phyloP scores from a whole-genome alignment of 2,113 vertebrate genomes.

The Mesitornis unicolor region DNA sequence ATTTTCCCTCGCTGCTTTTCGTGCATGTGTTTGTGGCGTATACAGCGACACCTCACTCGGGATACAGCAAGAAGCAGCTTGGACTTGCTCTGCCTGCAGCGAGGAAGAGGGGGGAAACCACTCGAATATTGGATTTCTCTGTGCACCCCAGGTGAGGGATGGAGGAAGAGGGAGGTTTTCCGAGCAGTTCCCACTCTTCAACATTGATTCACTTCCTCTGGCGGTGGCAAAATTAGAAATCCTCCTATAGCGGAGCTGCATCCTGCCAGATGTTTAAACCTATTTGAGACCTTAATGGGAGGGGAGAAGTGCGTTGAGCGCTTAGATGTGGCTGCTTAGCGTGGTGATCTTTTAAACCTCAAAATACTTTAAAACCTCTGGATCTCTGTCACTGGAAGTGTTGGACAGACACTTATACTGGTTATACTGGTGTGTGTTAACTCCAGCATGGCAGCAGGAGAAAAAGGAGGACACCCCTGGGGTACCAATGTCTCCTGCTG shows the following conservation, averaged over 20 bases:
- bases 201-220: background rate
- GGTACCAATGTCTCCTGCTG: rapidly evolving
- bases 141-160: too few species aligned
- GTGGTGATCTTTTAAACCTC: background rate
- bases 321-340: background rate
- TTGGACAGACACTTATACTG: too few species aligned
- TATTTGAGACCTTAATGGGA: background rate
- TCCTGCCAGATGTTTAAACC: background rate
- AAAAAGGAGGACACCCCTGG: rapidly evolving
- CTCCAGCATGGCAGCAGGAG: background rate
- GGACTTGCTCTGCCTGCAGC: background rate
- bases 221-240: background rate
- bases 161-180: background rate
- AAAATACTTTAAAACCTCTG: background rate
- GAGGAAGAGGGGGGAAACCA: background rate
- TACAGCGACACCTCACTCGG: background rate
- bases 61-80: background rate
- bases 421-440: background rate
- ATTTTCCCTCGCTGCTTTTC: background rate
- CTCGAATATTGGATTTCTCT: background rate
- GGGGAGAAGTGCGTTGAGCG: background rate
- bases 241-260: rapidly evolving
- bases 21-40: rapidly evolving
- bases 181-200: background rate
- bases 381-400: background rate